Evolutionary conservation across 2,113 vertebrate genomes (phyloP).

Genomic region (Rhegmatorhina hoffmannsi): DNA sequence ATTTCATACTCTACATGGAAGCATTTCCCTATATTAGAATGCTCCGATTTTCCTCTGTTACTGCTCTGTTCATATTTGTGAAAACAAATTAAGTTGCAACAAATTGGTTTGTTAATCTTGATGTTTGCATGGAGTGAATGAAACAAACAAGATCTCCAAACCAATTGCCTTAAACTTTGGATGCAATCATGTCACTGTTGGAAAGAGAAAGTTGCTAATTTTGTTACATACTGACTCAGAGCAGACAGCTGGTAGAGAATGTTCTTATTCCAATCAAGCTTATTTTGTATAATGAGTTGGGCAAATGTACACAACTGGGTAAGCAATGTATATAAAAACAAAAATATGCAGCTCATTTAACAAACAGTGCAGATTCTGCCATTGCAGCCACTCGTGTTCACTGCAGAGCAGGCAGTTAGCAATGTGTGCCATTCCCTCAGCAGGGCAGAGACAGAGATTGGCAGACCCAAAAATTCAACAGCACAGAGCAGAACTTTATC

Average conservation of each 20-base stretch:
- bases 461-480: conserved; percentile 44
- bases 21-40: not conserved
- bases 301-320: conserved; percentile 68
- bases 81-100: conserved; percentile 65
- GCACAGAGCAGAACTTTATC: conserved; percentile 45
- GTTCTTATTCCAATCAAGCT: conserved; percentile 70
- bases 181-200: conserved; percentile 62
- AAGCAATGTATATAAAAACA: conserved; percentile 69
- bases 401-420: not conserved
- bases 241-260: conserved; percentile 69
- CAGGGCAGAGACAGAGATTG: not conserved
- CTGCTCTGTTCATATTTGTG: conserved; percentile 55
- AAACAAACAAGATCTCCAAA: conserved; percentile 67
- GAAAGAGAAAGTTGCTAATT: conserved; percentile 70
- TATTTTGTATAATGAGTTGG: conserved; percentile 67
- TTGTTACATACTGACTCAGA: conserved; percentile 65
- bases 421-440: not conserved
- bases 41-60: conserved; percentile 9
- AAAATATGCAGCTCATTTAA: conserved; percentile 70
- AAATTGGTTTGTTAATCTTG: conserved; percentile 64
- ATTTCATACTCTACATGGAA: not conserved
- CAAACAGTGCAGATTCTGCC: conserved; percentile 27
- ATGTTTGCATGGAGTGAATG: conserved; percentile 54
- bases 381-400: not conserved
- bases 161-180: conserved; percentile 64